Base-by-base conservation (phyloP, 1,140 invertebrate genomes). In the Drosophila albomicans region DNA sequence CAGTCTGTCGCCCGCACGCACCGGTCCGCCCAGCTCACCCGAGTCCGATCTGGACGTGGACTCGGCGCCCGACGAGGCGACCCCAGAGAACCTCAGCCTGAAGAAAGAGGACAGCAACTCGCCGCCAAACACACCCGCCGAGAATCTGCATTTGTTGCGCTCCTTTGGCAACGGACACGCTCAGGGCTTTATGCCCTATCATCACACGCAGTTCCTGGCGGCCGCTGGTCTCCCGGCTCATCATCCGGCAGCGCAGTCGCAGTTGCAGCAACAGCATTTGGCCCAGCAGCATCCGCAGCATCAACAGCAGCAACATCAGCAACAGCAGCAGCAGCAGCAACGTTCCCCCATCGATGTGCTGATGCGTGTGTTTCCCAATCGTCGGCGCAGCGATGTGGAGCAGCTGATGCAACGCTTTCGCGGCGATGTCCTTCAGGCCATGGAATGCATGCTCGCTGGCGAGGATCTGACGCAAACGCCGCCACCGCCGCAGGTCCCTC, bases 371-470 rank as follows among this genome's bases (percentile, higher is more conserved):
- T 99, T 98, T 91, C 98, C 98, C 0, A 95, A 95, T 73, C 95
- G 96, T 79, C 95, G 97, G 78, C 94, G 97, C 28, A 95, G 94
- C 20, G 96, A 98, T 71, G 96, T 98, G 1, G 97, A 98, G 91
- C 94, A 96, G 5, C 94, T 97, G 51, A 93, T 98, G 93, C 93
- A 95, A 93, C 94, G 96, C 91, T 96, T 94, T 86, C 95, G 95
- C 93, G 97, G 97, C 0, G 97, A 98, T 89, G 96, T 98, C 0
- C 95, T 98, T 0, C 96, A 97, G 78, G 97, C 97, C 1, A 98
- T 99, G 94, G 97, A 99, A 90, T 95, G 96, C 52, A 95, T 98
- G 94, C 94, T 97, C 11, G 95, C 95, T 79, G 95, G 95, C 45
- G 94, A 94, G 45, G 94, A 94, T 58, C 91, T 93, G 15, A 92